phyloP scores from a whole-genome alignment of 30 jellyfish, hydroid and myxozoan genomes.

The Aurelia coerulea region DNA sequence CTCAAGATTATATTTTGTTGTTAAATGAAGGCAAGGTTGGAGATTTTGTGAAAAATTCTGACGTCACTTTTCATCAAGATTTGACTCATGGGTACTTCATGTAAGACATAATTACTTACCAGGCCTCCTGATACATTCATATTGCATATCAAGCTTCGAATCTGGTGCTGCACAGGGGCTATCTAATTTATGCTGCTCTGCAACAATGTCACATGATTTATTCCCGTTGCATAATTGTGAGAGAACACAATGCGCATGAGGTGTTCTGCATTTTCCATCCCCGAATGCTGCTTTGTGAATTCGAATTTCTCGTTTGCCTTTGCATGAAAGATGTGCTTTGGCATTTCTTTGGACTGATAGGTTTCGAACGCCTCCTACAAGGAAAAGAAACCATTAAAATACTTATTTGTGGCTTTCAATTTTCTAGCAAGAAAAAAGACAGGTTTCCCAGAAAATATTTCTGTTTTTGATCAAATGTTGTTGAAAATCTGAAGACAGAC shows the following conservation, averaged over 20 bases:
- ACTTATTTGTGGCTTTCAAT: too few species aligned
- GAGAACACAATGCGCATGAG: conserved; percentile 76
- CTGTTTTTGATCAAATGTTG: too few species aligned
- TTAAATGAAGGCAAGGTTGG: too few species aligned
- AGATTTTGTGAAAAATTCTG: too few species aligned
- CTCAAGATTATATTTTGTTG: too few species aligned
- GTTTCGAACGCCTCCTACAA: conserved; percentile 53
- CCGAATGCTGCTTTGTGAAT: conserved; percentile 68
- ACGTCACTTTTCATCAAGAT: too few species aligned
- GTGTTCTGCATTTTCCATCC: conserved; percentile 64
- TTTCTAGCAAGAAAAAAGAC: too few species aligned
- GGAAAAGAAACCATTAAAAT: too few species aligned
- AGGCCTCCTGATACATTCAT: conserved; percentile 77
- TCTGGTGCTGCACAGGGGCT: conserved; percentile 48
- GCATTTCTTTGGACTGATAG: conserved; percentile 35
- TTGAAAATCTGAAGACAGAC: too few species aligned
- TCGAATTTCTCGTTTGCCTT: conserved; percentile 71
- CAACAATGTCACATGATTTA: conserved; percentile 57
- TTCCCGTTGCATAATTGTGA: conserved; percentile 74
- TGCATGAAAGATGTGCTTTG: conserved; percentile 31
- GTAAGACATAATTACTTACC: conserved; percentile 25
- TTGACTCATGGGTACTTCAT: too few species aligned
- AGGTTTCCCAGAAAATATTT: too few species aligned
- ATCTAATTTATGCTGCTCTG: conserved; percentile 31
- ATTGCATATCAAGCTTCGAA: conserved; percentile 56